These are phyloP conservation scores for Archips xylosteana DNA, from an alignment of 2,888 invertebrate species.

Conservation along the genomic window DNA sequence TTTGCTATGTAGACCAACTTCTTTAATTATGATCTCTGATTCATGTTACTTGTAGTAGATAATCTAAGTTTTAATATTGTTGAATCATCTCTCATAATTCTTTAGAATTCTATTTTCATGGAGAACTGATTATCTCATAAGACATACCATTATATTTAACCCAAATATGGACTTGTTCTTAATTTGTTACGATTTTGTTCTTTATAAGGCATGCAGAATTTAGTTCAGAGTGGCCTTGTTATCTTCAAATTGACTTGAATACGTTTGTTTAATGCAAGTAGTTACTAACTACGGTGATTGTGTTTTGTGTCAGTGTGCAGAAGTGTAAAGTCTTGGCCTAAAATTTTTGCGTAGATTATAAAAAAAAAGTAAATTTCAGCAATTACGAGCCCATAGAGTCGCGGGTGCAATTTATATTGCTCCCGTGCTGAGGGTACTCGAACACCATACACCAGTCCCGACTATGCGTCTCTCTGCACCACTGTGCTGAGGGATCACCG, in stretches of 20 bases:
- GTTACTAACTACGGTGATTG: too few species aligned
- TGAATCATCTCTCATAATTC: background rate
- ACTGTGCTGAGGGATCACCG: conserved; percentile 79
- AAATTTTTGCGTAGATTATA: too few species aligned
- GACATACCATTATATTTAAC: too few species aligned
- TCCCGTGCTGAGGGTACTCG: conserved; percentile 83
- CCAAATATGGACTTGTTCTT: background rate
- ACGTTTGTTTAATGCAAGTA: too few species aligned
- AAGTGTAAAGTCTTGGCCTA: too few species aligned
- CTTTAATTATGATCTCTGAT: too few species aligned
- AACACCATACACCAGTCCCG: conserved; percentile 71
- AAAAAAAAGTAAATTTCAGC: too few species aligned
- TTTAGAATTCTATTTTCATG: background rate
- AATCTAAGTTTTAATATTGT: background rate
- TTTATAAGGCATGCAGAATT: background rate
- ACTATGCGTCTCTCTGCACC: conserved; percentile 79
- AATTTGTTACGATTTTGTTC: background rate
- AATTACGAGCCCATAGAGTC: conserved; percentile 84
- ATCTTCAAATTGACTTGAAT: too few species aligned
- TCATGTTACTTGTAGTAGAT: background rate
- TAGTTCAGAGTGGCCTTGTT: background rate
- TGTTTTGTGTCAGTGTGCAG: too few species aligned
- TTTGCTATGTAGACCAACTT: too few species aligned
- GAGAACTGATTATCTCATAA: too few species aligned
- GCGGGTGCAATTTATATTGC: conserved; percentile 72